Conservation (phyloP, 2,888 invertebrate genomes). For the Clistopyga incitator region DNA sequence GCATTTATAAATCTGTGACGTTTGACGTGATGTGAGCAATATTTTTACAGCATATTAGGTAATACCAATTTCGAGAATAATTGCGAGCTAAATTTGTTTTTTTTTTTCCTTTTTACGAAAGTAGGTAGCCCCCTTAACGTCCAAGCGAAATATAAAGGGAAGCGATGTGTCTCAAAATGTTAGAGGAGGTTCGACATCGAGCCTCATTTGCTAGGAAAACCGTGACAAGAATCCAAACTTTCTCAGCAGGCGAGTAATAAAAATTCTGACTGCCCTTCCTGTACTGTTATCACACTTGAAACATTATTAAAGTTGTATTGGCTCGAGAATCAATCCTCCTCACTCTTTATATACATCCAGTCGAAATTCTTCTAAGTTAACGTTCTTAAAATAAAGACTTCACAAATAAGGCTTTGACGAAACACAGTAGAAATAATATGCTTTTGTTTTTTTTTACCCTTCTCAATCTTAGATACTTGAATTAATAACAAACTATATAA, state of each 20-base stretch:
- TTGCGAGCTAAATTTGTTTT: not conserved
- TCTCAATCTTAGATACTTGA: not conserved
- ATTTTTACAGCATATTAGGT: not conserved
- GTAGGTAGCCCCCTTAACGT: slow-evolving; percentile 57
- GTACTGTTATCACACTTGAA: not conserved
- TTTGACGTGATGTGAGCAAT: slow-evolving; percentile 8
- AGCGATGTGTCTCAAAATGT: slow-evolving; percentile 49
- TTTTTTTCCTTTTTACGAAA: slow-evolving; percentile 12
- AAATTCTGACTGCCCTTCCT: slow-evolving; percentile 5
- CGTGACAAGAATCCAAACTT: not conserved
- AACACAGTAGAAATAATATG: not conserved
- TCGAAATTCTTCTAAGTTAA: slow-evolving; percentile 10
- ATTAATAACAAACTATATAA: not conserved
- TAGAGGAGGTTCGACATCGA: slow-evolving; percentile 47
- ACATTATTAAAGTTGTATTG: not conserved
- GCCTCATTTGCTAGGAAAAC: not conserved
- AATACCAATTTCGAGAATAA: slow-evolving; percentile 20
- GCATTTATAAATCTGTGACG: slow-evolving; percentile 17
- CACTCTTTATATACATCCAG: not conserved
- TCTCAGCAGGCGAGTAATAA: not conserved
- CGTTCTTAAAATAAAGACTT: not conserved
- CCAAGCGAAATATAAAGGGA: slow-evolving; percentile 58
- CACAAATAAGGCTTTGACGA: not conserved
- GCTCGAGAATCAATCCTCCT: slow-evolving; percentile 17
- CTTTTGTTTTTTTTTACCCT: not conserved